Base-by-base conservation (phyloP, 2,888 invertebrate species). In the Chloromyia formosa region DNA sequence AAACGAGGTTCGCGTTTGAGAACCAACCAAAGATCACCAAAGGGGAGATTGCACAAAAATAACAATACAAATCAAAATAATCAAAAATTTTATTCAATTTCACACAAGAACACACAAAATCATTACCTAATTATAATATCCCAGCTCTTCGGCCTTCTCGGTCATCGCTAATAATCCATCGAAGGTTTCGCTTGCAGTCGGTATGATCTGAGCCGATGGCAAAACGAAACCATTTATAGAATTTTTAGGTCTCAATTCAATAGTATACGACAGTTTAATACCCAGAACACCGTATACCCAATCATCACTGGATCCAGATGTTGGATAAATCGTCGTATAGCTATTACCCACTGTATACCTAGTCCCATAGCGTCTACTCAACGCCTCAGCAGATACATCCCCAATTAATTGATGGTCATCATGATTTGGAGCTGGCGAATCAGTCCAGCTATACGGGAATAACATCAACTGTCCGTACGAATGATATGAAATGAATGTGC, bases 391-490 rank as follows among this genome's bases (percentile, higher is more conserved):
- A 9, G 85, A 79, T 49, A 79, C 82, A 18, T 82, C 77, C 54
- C 80, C 84, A 10, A 85, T 82, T 35, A 80, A 76, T 81, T 87
- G 85, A 82, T 87, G 82, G 76, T 89, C 88, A 16, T 86, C 83
- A 69, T 88, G 87, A 77, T 89, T 89, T 22, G 86, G 86, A 0
- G 87, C 82, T 75, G 89, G 88, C 0, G 85, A 83, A 0, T 83
- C 83, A 0, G 90, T 89, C 79, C 92, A 89, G 0, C 93, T 93
- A 82, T 91, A 93, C 0, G 94, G 93, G 74, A 91, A 83, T 61
- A 94, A 83, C 58, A 94, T 83, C 64, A 91, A 85, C 81, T 94
- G 93, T 0, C 92, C 90, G 80, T 89, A 93, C 0, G 93, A 92
- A 82, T 95, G 94, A 82, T 94, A 89, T 0, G 91, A 89, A 2